A percentile compares a stretch with the other conserved stretches of the same genome.
Evolutionary conservation across 35 echinoderm and acorn worm species (phyloP).

Genomic region (Antedon bifida): DNA sequence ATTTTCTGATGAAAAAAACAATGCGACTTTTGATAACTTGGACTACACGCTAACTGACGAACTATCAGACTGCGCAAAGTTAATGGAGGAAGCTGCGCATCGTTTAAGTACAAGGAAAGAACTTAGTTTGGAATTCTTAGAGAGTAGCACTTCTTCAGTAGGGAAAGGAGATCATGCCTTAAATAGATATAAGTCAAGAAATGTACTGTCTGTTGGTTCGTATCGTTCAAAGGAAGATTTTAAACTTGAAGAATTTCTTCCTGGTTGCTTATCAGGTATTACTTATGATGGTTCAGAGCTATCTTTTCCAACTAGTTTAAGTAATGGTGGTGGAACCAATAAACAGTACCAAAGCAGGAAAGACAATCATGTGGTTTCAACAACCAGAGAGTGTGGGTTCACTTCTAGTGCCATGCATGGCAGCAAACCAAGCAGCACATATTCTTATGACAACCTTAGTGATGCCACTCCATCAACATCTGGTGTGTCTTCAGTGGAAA

Average conservation of each 20-base stretch:
- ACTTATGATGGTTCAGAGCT: too few relatives aligned
- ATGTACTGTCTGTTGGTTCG: too few relatives aligned
- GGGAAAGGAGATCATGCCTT: background rate
- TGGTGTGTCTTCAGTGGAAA: background rate
- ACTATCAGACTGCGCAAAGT: slow-evolving; percentile 48
- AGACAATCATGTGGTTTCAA: background rate
- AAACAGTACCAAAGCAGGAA: too few relatives aligned
- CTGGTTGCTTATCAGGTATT: too few relatives aligned
- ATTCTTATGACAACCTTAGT: background rate
- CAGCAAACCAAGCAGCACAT: background rate
- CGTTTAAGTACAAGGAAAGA: slow-evolving; percentile 14
- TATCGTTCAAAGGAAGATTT: too few relatives aligned
- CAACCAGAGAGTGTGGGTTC: background rate
- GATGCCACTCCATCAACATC: background rate
- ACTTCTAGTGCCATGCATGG: background rate
- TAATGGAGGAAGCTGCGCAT: slow-evolving; percentile 46
- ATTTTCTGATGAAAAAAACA: background rate
- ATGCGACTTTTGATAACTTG: slow-evolving; percentile 26
- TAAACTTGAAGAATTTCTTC: too few relatives aligned
- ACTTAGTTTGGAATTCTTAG: background rate
- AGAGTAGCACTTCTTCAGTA: background rate
- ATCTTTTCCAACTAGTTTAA: background rate
- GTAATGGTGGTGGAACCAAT: too few relatives aligned
- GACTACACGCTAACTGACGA: slow-evolving; percentile 58
- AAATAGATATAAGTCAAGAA: too few relatives aligned